Base-by-base conservation (phyloP, 2,797 vertebrate genomes). In the Diplodus sargus region DNA sequence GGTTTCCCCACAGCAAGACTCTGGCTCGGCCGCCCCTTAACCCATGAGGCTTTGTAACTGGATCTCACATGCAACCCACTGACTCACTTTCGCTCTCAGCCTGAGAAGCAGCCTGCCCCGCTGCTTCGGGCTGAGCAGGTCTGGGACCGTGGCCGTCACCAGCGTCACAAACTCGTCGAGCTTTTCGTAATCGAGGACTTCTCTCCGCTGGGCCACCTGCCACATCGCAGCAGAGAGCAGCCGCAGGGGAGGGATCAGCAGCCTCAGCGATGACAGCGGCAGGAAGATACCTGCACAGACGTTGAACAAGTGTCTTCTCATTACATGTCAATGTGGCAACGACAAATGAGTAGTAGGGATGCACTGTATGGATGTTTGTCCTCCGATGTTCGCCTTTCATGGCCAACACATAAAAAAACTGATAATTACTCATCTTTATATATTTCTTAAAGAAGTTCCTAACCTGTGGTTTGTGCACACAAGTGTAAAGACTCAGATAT, bases 221-320 rank as follows among this genome's bases (percentile, higher is more conserved):
- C 96, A 97, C 91, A 94, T 77, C 0, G 96, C 95, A 0, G 96
- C 96, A 7, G 94, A 94, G 0, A 92, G 91, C 14, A 96, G 87
- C 49, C 95, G 92, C 76, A 96, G 72, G 3, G 94, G 89, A 3
- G 94, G 90, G 5, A 93, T 86, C 57, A 94, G 78, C 65, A 93
- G 90, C 58, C 89, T 82, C 3, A 95, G 49, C 0, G 91, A 90
- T 0, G 92, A 91, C 81, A 94, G 8, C 0, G 91, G 89, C 43
- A 93, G 88, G 76, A 93, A 92, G 2, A 91, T 51, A 69, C 86
- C 92, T 93, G 83, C 9, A 58, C 3, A 62, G 18, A 68, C 9
- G 56, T 2, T 12, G 34, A n/a, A 30, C 12, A 59, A 23, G 53
- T 4, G 16, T 54, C 51, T 2, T 51, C 18, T 22, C 16, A 9